Evolutionary conservation across 2,113 vertebrate genomes (phyloP).

Genomic region (Laticauda laticaudata): DNA sequence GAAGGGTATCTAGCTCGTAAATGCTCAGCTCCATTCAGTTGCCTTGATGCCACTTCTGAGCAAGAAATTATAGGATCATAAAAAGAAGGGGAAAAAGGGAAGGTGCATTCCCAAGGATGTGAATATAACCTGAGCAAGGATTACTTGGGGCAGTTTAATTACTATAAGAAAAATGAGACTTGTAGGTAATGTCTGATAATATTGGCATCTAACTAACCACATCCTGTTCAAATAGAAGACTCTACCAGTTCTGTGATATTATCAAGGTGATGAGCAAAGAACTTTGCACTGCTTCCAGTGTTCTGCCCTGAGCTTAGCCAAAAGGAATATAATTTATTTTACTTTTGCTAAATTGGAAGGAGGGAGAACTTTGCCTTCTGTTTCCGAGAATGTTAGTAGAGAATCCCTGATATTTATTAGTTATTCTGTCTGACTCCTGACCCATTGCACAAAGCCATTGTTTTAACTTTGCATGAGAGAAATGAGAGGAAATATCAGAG

Average conservation of each 20-base stretch:
- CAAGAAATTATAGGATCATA: too few relatives aligned
- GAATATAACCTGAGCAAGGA: not conserved
- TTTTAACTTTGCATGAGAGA: slow-evolving; percentile 48
- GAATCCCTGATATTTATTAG: slow-evolving; percentile 25
- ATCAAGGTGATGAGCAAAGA: slow-evolving; percentile 27
- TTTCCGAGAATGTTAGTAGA: slow-evolving; percentile 23
- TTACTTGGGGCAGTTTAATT: not conserved
- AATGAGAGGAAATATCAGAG: slow-evolving; percentile 25
- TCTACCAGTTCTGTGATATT: not conserved
- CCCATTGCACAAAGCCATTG: slow-evolving; percentile 38
- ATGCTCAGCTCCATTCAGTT: too few relatives aligned
- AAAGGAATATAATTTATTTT: not conserved
- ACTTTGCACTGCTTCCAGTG: not conserved
- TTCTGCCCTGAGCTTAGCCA: slow-evolving; percentile 24
- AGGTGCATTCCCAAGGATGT: not conserved
- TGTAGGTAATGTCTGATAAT: not conserved
- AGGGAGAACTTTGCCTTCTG: not conserved
- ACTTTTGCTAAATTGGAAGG: not conserved
- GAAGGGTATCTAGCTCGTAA: too few relatives aligned
- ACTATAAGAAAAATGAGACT: not conserved
- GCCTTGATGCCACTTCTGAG: too few relatives aligned
- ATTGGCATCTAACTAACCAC: not conserved
- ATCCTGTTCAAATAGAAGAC: not conserved
- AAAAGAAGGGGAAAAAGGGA: too few relatives aligned
- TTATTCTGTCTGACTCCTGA: slow-evolving; percentile 45